Evolutionary conservation across 2,888 invertebrate genomes (phyloP).

Genomic region (Teleiodes luculella): DNA sequence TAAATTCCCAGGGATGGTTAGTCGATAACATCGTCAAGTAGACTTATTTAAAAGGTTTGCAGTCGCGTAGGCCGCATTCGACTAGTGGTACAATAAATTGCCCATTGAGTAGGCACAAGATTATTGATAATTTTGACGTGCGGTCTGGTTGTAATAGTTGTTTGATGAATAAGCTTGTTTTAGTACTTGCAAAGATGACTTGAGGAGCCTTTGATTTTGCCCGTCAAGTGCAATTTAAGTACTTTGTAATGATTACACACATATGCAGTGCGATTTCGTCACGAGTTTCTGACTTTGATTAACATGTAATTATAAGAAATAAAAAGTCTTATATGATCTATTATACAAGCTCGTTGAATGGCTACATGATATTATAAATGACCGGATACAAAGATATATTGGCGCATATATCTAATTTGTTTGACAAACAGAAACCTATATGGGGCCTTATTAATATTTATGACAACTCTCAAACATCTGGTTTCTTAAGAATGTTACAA

Average conservation of each 20-base stretch:
- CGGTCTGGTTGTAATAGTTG: constrained; percentile 33
- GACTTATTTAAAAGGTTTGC: constrained; percentile 52
- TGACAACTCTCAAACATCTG: constrained; percentile 49
- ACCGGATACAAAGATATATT: constrained; percentile 10
- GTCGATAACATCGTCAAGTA: constrained; percentile 50
- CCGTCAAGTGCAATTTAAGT: no score
- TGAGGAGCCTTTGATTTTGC: background rate
- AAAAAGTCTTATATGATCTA: background rate
- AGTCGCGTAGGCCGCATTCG: constrained; percentile 50
- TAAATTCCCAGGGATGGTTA: constrained; percentile 36
- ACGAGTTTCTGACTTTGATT: no score
- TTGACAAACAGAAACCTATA: constrained; percentile 20
- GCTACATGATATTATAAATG: background rate
- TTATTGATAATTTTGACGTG: constrained; percentile 53
- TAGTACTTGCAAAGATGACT: constrained; percentile 1
- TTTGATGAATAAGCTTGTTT: constrained; percentile 18
- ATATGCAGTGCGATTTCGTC: no score
- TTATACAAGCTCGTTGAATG: constrained; percentile 4
- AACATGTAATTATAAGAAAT: background rate
- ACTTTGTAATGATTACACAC: no score
- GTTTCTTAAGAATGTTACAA: constrained; percentile 27
- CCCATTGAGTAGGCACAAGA: constrained; percentile 43
- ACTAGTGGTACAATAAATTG: constrained; percentile 55
- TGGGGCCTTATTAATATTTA: constrained; percentile 46
- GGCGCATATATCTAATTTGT: constrained; percentile 8